Percentiles rank a stretch among this genome's conserved stretches.
phyloP scores from a whole-genome alignment of 64 coral and sea anemone genomes.

The Montipora sp. region DNA sequence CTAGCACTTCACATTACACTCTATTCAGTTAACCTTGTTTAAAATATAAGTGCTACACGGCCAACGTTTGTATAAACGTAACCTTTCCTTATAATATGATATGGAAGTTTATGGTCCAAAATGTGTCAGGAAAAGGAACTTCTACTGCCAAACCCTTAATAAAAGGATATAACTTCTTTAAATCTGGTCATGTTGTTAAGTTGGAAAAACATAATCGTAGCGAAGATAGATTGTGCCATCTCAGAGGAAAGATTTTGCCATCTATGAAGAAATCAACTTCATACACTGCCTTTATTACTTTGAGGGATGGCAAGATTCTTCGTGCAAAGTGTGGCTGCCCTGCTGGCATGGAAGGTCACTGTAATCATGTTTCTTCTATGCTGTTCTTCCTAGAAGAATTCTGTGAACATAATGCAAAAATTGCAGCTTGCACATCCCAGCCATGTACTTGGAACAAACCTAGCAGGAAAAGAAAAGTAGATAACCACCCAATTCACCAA shows the following conservation, averaged over 20 bases:
- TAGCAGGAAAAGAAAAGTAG: constrained; percentile 32
- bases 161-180: constrained; percentile 44
- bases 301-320: constrained; percentile 16
- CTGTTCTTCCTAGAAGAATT: constrained; percentile 37
- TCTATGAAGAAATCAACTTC: constrained; percentile 32
- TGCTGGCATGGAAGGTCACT: constrained; percentile 44
- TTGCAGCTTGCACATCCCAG: constrained; percentile 64
- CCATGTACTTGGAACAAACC: constrained; percentile 48
- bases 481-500: background rate
- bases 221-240: background rate
- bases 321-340: constrained; percentile 58
- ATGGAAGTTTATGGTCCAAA: constrained; percentile 48
- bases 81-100: constrained; percentile 41
- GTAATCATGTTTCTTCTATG: constrained; percentile 47
- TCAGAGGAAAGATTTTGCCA: constrained; percentile 31
- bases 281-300: constrained; percentile 12
- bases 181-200: constrained; percentile 19
- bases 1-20: too few species aligned
- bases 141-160: constrained; percentile 29
- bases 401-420: constrained; percentile 27
- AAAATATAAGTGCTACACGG: too few species aligned
- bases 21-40: too few species aligned
- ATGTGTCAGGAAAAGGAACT: constrained; percentile 24
- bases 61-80: too few species aligned
- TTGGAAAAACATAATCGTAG: background rate